Evolutionary conservation across 2,113 vertebrate species (phyloP).

Genomic region (Bos indicus): DNA sequence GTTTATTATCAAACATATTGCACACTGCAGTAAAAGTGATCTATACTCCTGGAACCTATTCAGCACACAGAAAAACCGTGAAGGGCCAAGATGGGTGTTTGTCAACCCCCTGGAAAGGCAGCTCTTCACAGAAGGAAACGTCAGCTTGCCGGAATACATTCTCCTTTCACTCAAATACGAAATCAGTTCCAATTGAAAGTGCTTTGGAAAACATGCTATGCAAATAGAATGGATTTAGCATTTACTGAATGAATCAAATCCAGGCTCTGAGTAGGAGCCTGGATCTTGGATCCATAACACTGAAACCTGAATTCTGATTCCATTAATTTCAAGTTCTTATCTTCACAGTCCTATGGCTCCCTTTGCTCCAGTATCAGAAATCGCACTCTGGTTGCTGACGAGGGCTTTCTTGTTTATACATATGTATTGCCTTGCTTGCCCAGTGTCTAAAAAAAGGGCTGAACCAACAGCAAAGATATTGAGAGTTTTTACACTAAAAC

Average conservation of each 20-base stretch:
- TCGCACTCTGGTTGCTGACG: too few relatives aligned
- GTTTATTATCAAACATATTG: slow-evolving; percentile 67
- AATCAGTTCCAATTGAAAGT: slow-evolving; percentile 70
- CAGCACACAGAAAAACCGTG: slow-evolving; percentile 34
- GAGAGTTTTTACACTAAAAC: not conserved
- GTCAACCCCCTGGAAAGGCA: slow-evolving; percentile 59
- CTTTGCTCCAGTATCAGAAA: not conserved
- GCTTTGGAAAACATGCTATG: slow-evolving; percentile 51
- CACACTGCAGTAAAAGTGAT: slow-evolving; percentile 60
- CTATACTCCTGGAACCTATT: slow-evolving; percentile 44
- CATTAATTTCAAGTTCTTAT: not conserved
- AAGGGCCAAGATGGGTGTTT: slow-evolving; percentile 57
- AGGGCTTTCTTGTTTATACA: not conserved
- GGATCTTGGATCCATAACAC: slow-evolving; percentile 12
- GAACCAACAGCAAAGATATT: not conserved
- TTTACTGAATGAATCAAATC: slow-evolving; percentile 64
- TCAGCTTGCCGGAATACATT: slow-evolving; percentile 46
- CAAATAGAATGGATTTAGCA: slow-evolving; percentile 65
- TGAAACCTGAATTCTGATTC: slow-evolving; percentile 28
- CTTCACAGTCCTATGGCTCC: accelerated
- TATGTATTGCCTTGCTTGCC: not conserved
- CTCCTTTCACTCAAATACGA: slow-evolving; percentile 56
- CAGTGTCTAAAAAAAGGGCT: not conserved
- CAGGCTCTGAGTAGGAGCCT: slow-evolving; percentile 36
- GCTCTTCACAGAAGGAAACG: slow-evolving; percentile 58